Conservation (phyloP, 2,113 vertebrate genomes). For the Leptodactylus fuscus region DNA sequence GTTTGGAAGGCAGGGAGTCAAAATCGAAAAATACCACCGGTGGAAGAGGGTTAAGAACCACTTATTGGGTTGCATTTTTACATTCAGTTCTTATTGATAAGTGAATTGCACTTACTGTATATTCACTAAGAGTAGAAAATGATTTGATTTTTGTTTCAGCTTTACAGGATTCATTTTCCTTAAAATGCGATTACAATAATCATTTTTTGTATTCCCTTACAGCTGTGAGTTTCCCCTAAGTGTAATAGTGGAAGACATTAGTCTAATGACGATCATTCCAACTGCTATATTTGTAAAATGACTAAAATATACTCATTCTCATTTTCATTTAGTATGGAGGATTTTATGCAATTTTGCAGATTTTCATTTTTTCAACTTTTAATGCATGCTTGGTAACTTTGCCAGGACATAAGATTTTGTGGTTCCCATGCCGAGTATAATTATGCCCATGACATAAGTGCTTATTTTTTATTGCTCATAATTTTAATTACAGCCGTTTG, state of each 20-base stretch:
- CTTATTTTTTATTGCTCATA: conserved; percentile 54
- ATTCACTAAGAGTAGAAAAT: not conserved
- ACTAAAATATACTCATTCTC: not conserved
- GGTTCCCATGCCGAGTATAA: conserved; percentile 39
- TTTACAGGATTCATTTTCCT: not conserved
- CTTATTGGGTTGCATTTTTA: not conserved
- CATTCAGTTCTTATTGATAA: not conserved
- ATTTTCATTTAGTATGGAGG: not conserved
- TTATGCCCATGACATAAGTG: conserved; percentile 44
- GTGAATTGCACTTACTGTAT: not conserved
- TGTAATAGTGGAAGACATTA: conserved; percentile 10
- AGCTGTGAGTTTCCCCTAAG: not conserved
- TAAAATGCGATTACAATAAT: not conserved
- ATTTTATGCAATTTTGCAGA: conserved; percentile 60
- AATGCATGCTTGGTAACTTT: conserved; percentile 19
- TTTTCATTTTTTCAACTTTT: conserved; percentile 22
- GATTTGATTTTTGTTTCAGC: not conserved
- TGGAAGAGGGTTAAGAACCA: too few species aligned
- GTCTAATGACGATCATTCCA: not conserved
- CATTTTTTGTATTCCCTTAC: not conserved
- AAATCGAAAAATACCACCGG: too few species aligned
- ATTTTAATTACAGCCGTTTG: conserved; percentile 50
- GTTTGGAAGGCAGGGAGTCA: too few species aligned
- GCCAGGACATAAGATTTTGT: conserved; percentile 39
- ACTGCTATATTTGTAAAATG: conserved; percentile 16